Evolutionary conservation across 2,888 invertebrate species (phyloP).

Genomic region (Oligia latruncula): DNA sequence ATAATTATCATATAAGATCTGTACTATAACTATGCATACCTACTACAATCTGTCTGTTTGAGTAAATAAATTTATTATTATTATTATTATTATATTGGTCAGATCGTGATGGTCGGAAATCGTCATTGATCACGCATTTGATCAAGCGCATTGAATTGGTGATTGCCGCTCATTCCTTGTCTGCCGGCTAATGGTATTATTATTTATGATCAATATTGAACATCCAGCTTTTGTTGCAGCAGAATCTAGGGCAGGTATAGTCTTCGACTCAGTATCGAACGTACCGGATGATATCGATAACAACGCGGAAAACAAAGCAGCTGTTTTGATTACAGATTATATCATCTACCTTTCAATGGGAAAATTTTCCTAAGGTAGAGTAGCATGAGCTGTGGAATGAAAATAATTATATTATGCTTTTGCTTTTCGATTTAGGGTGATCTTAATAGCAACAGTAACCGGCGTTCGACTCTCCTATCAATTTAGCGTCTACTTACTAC

Average conservation of each 20-base stretch:
- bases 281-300: slow-evolving; percentile 35
- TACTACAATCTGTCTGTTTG: too few relatives aligned
- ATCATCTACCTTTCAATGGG: slow-evolving; percentile 24
- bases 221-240: slow-evolving; percentile 5
- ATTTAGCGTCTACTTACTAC: neutral
- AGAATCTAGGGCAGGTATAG: slow-evolving; percentile 2
- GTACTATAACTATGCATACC: too few relatives aligned
- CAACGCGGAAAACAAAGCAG: slow-evolving; percentile 51
- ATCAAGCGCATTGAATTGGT: neutral
- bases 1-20: too few relatives aligned
- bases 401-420: neutral
- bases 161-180: neutral
- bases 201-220: slow-evolving; percentile 2
- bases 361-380: slow-evolving; percentile 24
- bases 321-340: slow-evolving; percentile 49
- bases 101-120: slow-evolving; percentile 6
- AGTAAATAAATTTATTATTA: too few relatives aligned
- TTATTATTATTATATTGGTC: too few relatives aligned
- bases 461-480: neutral
- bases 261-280: slow-evolving; percentile 1
- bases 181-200: neutral
- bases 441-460: neutral
- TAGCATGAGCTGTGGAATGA: neutral
- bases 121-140: neutral
- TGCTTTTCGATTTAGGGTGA: neutral